phyloP scores from a whole-genome alignment of 2,888 invertebrate genomes.

The Salpingus planirostris region DNA sequence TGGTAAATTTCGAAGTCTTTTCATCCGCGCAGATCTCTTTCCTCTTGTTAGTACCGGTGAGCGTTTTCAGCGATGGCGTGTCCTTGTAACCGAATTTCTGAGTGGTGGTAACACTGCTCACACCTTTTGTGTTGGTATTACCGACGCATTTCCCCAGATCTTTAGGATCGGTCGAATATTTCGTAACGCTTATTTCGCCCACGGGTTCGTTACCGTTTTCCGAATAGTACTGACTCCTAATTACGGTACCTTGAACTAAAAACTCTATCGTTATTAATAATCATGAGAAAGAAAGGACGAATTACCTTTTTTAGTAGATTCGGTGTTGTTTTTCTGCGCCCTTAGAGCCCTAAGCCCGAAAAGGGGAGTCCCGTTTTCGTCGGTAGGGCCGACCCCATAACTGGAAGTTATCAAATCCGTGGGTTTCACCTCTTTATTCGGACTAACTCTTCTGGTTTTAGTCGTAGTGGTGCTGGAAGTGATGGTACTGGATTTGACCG shows the following conservation, averaged over 20 bases:
- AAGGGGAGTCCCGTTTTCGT: constrained; percentile 68
- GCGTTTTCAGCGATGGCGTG: constrained; percentile 30
- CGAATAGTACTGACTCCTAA: constrained; percentile 59
- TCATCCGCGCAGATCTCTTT: constrained; percentile 4
- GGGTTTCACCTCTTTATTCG: constrained; percentile 36
- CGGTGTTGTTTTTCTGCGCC: constrained; percentile 48
- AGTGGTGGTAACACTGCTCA: constrained; percentile 38
- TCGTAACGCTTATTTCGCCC: constrained; percentile 59
- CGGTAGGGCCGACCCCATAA: constrained; percentile 75
- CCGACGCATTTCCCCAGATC: constrained; percentile 38
- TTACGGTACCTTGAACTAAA: constrained; percentile 62
- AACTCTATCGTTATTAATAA: no score
- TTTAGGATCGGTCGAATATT: constrained; percentile 58
- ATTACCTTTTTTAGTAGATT: constrained; percentile 57
- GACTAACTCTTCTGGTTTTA: constrained; percentile 35
- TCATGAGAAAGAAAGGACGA: not conserved
- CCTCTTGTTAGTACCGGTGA: constrained; percentile 21
- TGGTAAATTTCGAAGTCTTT: constrained; percentile 40
- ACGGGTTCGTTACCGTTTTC: constrained; percentile 61
- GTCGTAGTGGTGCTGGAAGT: constrained; percentile 16
- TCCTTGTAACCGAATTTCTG: constrained; percentile 39
- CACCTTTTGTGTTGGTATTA: constrained; percentile 22
- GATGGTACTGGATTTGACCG: constrained; percentile 16
- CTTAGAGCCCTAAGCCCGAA: constrained; percentile 70
- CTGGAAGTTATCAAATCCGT: constrained; percentile 67